Conservation (phyloP, 1,140 invertebrate genomes). For the Drosophila ogumai region DNA sequence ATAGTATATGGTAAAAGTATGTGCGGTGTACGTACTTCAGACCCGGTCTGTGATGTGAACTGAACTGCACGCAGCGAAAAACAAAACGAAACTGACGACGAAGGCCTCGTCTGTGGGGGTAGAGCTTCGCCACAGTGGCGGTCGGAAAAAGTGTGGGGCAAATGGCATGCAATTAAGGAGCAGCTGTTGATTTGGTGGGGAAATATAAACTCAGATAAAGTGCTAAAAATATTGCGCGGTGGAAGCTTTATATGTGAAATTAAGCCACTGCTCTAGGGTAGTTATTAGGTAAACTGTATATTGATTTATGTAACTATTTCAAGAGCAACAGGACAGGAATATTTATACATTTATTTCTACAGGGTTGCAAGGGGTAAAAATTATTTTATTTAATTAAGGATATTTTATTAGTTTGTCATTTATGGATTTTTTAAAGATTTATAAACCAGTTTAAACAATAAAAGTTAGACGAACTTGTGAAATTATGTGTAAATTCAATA, state of each 20-base stretch:
- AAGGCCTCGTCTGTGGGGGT: slow-evolving; percentile 8
- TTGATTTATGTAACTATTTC: neutral
- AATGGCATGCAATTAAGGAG: slow-evolving; percentile 18
- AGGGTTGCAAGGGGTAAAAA: neutral
- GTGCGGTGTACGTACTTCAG: slow-evolving; percentile 30
- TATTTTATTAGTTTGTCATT: neutral
- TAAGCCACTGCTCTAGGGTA: no score
- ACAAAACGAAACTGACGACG: slow-evolving; percentile 70
- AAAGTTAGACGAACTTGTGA: neutral
- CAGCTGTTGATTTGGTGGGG: slow-evolving; percentile 30
- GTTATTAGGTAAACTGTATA: neutral
- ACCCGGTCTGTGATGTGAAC: slow-evolving; percentile 22
- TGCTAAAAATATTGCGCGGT: slow-evolving; percentile 17
- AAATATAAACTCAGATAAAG: slow-evolving; percentile 6
- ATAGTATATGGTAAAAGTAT: slow-evolving; percentile 10
- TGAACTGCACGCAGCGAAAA: slow-evolving; percentile 68
- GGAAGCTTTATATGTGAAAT: neutral
- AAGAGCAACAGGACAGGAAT: no score
- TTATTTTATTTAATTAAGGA: neutral
- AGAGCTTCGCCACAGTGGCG: slow-evolving; percentile 45
- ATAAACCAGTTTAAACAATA: no score
- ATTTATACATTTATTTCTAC: neutral
- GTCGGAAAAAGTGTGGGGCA: slow-evolving; percentile 27
- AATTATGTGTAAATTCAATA: neutral
- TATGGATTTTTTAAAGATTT: neutral